Conservation (phyloP, 2,888 invertebrate species). For the Leptothorax acervorum region DNA sequence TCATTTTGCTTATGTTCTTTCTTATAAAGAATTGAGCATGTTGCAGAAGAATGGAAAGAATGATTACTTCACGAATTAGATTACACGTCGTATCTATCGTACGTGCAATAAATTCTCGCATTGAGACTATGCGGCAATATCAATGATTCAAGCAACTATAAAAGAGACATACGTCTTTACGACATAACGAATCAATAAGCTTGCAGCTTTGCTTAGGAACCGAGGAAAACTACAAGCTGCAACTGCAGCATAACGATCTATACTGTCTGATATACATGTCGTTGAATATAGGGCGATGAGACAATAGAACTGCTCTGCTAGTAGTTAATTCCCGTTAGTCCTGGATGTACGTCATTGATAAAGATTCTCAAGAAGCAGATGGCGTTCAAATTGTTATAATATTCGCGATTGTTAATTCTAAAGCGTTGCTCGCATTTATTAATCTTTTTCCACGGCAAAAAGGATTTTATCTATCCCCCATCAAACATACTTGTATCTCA, state of each 20-base stretch:
- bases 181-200: slow-evolving; percentile 23
- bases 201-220: background rate
- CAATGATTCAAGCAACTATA: slow-evolving; percentile 13
- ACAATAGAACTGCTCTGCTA: slow-evolving; percentile 10
- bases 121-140: background rate
- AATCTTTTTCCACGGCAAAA: background rate
- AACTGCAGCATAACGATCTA: slow-evolving; percentile 1
- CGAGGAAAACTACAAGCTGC: background rate
- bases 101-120: background rate
- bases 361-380: slow-evolving; percentile 29
- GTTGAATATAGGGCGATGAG: background rate
- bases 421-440: background rate
- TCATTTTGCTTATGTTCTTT: background rate
- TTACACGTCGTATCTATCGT: background rate
- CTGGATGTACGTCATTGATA: slow-evolving; percentile 34
- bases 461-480: background rate
- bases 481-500: background rate
- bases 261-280: background rate
- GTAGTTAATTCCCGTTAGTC: slow-evolving; percentile 32
- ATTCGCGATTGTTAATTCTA: slow-evolving; percentile 40
- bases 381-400: slow-evolving; percentile 52
- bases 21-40: background rate
- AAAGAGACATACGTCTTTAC: slow-evolving; percentile 21
- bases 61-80: slow-evolving; percentile 7
- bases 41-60: background rate